Percentiles rank a stretch among this genome's conserved stretches.
phyloP scores from a whole-genome alignment of 2,113 vertebrate species.

The Oreotragus oreotragus region DNA sequence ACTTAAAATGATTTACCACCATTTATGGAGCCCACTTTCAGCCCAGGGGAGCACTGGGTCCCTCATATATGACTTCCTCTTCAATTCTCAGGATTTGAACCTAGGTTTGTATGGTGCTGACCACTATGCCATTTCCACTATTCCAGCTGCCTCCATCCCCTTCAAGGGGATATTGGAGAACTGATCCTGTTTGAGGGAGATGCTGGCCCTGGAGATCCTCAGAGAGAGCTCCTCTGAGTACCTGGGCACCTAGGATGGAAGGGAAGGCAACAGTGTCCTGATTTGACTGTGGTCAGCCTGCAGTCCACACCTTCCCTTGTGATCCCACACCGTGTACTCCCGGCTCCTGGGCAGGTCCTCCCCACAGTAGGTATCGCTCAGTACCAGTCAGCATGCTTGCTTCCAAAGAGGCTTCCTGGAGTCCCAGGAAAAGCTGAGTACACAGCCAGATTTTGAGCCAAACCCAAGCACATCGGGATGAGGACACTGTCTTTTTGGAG shows the following conservation, averaged over 20 bases:
- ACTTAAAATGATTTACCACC: neutral
- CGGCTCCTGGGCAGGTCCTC: neutral
- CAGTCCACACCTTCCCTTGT: neutral
- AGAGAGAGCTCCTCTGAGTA: neutral
- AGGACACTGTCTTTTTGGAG: neutral
- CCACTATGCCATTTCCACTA: neutral
- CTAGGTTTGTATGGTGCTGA: neutral
- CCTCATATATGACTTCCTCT: neutral
- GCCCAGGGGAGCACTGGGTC: neutral
- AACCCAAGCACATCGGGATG: neutral
- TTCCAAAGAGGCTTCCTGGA: neutral
- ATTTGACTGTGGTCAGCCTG: neutral
- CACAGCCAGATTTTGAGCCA: neutral
- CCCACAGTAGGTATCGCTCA: neutral
- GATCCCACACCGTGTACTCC: neutral
- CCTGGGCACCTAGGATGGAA: neutral
- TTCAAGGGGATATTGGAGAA: neutral
- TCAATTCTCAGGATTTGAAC: neutral
- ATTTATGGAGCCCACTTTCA: neutral
- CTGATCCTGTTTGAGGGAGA: neutral
- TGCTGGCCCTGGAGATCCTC: neutral
- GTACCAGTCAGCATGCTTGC: too few relatives aligned
- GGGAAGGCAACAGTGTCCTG: neutral
- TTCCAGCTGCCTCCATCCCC: neutral
- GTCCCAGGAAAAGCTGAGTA: neutral